Conservation (phyloP, 2,797 vertebrate genomes). For the Nyctalus aviator region DNA sequence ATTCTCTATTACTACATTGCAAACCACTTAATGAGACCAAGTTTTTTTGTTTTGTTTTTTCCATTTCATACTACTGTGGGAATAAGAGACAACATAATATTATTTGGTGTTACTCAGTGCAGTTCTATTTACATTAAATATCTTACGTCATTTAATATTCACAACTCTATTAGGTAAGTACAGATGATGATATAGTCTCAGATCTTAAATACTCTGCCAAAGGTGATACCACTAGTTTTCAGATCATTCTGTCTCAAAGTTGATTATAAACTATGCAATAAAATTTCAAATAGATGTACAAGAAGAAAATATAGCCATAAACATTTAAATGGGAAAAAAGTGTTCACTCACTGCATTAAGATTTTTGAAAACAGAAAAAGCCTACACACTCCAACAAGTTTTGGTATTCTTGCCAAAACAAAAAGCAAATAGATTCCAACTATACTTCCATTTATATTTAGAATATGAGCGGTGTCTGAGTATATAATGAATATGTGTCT, state of each 20-base stretch:
- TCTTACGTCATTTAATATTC: not conserved
- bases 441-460: slow-evolving; percentile 79
- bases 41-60: not conserved
- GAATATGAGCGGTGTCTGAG: slow-evolving; percentile 61
- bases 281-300: slow-evolving; percentile 24
- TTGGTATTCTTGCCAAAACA: slow-evolving; percentile 73
- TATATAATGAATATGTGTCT: slow-evolving; percentile 65
- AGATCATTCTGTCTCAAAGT: not conserved
- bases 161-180: not conserved
- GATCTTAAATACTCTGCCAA: not conserved
- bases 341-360: slow-evolving; percentile 53
- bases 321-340: slow-evolving; percentile 65
- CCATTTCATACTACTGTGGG: not conserved
- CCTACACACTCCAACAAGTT: slow-evolving; percentile 75
- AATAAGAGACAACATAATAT: not conserved
- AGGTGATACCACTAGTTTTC: not conserved
- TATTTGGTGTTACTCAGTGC: not conserved
- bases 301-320: slow-evolving; percentile 28
- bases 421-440: slow-evolving; percentile 69
- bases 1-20: not conserved
- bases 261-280: slow-evolving; percentile 1
- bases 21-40: not conserved
- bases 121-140: not conserved
- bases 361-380: slow-evolving; percentile 60
- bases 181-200: not conserved